Evolutionary conservation across 2,113 vertebrate species (phyloP).

Genomic region (Nycticorax nycticorax): DNA sequence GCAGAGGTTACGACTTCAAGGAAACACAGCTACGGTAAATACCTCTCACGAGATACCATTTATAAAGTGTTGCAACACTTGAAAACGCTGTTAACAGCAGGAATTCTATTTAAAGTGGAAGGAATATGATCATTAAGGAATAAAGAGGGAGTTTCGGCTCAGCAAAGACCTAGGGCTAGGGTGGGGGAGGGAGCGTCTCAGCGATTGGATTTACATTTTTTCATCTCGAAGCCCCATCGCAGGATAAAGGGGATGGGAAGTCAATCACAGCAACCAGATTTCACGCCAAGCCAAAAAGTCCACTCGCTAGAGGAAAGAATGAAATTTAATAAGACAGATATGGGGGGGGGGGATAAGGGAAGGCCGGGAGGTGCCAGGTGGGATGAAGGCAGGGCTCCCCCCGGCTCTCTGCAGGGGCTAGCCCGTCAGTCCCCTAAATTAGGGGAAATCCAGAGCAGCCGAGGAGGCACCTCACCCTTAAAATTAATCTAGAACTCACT

Average conservation of each 20-base stretch:
- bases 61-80: neutral
- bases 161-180: neutral
- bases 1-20: neutral
- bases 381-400: neutral
- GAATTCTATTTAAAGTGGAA: neutral
- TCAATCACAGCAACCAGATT: neutral
- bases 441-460: neutral
- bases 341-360: neutral
- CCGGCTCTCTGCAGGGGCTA: neutral
- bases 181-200: neutral
- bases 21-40: neutral
- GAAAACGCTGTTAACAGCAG: neutral
- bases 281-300: neutral
- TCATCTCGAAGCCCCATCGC: neutral
- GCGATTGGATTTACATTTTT: neutral
- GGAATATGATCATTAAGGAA: constrained; percentile 1
- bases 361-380: neutral
- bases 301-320: neutral
- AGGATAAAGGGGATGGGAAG: neutral
- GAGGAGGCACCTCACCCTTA: neutral
- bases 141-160: neutral
- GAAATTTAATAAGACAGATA: neutral
- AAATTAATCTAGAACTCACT: neutral
- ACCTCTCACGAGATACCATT: neutral
- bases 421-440: neutral